A percentile compares a stretch with the other conserved stretches of the same genome.
Evolutionary conservation across 2,888 invertebrate species (phyloP).

Genomic region (Cheilosia impressa): DNA sequence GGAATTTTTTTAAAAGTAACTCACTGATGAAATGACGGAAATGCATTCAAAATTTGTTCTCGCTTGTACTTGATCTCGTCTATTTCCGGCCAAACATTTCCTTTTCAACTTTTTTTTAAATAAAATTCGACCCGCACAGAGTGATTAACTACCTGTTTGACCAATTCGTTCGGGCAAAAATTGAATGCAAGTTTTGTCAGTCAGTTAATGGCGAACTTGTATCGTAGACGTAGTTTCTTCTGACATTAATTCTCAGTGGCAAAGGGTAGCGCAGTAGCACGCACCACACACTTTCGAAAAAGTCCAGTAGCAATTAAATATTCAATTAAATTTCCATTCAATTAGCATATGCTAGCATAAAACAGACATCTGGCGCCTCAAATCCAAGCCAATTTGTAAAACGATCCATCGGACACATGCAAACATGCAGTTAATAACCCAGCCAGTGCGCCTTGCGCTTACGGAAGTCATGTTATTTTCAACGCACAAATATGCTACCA

Average conservation of each 20-base stretch:
- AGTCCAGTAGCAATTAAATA: constrained; percentile 13
- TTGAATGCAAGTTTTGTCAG: too few relatives aligned
- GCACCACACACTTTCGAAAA: not conserved
- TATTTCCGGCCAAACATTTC: too few relatives aligned
- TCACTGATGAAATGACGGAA: too few relatives aligned
- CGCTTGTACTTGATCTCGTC: too few relatives aligned
- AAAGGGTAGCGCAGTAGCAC: not conserved
- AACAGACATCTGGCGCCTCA: constrained; percentile 57
- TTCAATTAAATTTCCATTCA: constrained; percentile 40
- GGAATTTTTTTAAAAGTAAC: too few relatives aligned
- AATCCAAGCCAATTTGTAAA: constrained; percentile 55
- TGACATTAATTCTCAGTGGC: not conserved
- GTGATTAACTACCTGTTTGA: too few relatives aligned
- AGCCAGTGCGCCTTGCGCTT: constrained; percentile 34
- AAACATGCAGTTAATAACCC: constrained; percentile 44
- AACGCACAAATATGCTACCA: constrained; percentile 48
- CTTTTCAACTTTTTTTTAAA: too few relatives aligned
- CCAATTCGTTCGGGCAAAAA: too few relatives aligned
- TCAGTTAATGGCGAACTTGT: not conserved
- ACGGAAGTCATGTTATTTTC: constrained; percentile 62
- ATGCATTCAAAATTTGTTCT: too few relatives aligned
- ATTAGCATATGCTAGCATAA: constrained; percentile 23
- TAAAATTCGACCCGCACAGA: too few relatives aligned
- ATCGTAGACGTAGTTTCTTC: not conserved
- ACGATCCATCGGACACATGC: constrained; percentile 48